Evolutionary conservation across 2,888 invertebrate genomes (phyloP).

Genomic region (Himalopsyche anomala): DNA sequence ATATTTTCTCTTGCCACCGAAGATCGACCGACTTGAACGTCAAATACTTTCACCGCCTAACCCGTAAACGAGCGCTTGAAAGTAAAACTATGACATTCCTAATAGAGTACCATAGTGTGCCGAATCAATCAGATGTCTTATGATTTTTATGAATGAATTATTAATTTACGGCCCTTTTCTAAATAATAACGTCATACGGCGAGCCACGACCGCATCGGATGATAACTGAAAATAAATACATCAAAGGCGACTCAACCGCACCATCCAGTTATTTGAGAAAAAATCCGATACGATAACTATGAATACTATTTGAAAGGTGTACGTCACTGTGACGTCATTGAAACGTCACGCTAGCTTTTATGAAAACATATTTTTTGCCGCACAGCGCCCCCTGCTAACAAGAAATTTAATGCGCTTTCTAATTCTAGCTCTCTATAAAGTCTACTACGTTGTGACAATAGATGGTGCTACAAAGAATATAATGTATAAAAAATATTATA

Average conservation of each 20-base stretch:
- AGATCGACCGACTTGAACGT: slow-evolving; percentile 4
- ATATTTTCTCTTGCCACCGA: slow-evolving; percentile 53
- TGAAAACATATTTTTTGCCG: no score
- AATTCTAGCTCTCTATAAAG: no score
- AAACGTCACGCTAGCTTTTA: no score
- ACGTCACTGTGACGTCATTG: no score
- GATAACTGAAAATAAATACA: slow-evolving; percentile 31
- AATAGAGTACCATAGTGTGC: not conserved
- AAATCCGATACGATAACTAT: no score
- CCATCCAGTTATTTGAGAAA: no score
- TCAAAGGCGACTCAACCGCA: not conserved
- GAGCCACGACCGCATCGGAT: not conserved
- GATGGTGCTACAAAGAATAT: no score
- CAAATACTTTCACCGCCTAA: slow-evolving; percentile 53
- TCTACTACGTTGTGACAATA: no score
- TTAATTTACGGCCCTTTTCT: not conserved
- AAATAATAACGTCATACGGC: slow-evolving; percentile 49
- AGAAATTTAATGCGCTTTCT: no score
- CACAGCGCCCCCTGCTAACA: no score
- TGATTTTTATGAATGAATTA: slow-evolving; percentile 23
- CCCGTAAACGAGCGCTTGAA: slow-evolving; percentile 41
- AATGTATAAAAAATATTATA: no score
- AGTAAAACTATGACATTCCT: slow-evolving; percentile 40
- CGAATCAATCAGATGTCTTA: slow-evolving; percentile 9
- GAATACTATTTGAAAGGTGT: no score